Percentiles rank a stretch among this genome's conserved stretches.
These are phyloP conservation scores for Drosophila prolongata DNA, from an alignment of 2,888 invertebrate genomes.

Conservation along the genomic window DNA sequence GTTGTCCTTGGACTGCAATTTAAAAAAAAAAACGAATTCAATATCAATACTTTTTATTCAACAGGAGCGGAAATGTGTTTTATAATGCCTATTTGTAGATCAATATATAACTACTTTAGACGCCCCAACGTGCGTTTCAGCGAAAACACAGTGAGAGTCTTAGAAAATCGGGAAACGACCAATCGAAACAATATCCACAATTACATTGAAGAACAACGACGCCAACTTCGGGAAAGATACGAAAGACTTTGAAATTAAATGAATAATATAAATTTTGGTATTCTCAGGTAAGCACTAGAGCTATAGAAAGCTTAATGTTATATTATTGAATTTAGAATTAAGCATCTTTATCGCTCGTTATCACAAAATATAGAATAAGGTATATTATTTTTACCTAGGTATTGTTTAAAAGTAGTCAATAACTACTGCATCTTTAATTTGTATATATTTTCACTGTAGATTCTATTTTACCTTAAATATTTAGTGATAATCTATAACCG, in stretches of 20 bases:
- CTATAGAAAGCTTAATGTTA: too few relatives aligned
- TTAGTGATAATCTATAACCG: not conserved
- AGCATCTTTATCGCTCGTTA: too few relatives aligned
- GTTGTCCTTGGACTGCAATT: conserved; percentile 87
- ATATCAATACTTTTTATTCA: not conserved
- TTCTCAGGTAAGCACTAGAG: not conserved
- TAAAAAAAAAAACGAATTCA: not conserved
- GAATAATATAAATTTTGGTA: not conserved
- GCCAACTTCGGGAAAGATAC: conserved; percentile 2
- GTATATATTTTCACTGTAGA: too few relatives aligned
- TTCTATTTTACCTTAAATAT: not conserved
- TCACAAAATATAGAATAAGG: too few relatives aligned
- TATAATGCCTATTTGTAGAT: conserved; percentile 6
- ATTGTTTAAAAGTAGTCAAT: too few relatives aligned
- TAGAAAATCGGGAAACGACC: conserved; percentile 5
- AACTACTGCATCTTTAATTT: too few relatives aligned
- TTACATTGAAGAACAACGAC: conserved; percentile 14
- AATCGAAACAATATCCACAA: conserved; percentile 13
- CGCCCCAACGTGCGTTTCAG: conserved; percentile 11
- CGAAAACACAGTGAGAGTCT: not conserved
- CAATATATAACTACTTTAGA: not conserved
- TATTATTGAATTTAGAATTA: too few relatives aligned
- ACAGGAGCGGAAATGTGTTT: conserved; percentile 4
- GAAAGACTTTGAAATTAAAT: conserved; percentile 1
- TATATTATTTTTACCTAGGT: too few relatives aligned